These are phyloP conservation scores for Helleia helle DNA, from an alignment of 2,888 invertebrate genomes.

Conservation along the genomic window DNA sequence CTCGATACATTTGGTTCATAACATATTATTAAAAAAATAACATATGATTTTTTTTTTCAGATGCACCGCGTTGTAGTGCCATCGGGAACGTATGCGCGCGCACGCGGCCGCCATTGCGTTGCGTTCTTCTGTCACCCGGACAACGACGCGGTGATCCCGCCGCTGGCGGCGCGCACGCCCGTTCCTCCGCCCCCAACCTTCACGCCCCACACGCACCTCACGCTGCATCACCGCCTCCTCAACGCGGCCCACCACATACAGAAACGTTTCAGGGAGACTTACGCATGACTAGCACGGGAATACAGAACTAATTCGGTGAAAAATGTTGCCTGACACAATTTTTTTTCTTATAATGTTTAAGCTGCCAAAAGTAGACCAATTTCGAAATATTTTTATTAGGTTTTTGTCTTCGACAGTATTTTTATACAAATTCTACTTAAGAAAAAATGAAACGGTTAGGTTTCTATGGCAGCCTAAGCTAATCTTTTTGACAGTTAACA, in stretches of 20 bases:
- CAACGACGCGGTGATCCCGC: conserved; percentile 62
- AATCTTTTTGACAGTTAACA: too few species aligned
- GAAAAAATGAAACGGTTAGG: too few species aligned
- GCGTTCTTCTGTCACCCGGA: conserved; percentile 86
- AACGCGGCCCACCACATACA: conserved; percentile 82
- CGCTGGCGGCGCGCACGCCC: conserved; percentile 58
- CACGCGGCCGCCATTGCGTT: conserved; percentile 81
- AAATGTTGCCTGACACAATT: conserved; percentile 27
- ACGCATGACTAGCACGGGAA: conserved; percentile 68
- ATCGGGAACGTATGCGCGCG: conserved; percentile 73
- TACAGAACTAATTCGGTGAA: conserved; percentile 21
- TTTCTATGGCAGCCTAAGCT: too few species aligned
- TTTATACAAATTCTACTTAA: too few species aligned
- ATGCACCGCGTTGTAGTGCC: conserved; percentile 84
- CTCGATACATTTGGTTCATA: too few species aligned
- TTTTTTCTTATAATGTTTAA: too few species aligned
- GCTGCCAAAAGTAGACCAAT: too few species aligned
- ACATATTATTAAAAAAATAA: too few species aligned
- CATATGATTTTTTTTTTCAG: conserved; percentile 35
- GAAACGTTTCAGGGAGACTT: conserved; percentile 80
- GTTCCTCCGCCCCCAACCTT: conserved; percentile 50
- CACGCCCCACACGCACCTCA: conserved; percentile 55
- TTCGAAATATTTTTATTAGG: too few species aligned
- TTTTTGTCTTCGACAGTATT: too few species aligned
- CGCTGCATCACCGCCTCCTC: conserved; percentile 72